Evolutionary conservation across 1,140 invertebrate genomes (phyloP).

Genomic region (Drosophila pseudoobscura): DNA sequence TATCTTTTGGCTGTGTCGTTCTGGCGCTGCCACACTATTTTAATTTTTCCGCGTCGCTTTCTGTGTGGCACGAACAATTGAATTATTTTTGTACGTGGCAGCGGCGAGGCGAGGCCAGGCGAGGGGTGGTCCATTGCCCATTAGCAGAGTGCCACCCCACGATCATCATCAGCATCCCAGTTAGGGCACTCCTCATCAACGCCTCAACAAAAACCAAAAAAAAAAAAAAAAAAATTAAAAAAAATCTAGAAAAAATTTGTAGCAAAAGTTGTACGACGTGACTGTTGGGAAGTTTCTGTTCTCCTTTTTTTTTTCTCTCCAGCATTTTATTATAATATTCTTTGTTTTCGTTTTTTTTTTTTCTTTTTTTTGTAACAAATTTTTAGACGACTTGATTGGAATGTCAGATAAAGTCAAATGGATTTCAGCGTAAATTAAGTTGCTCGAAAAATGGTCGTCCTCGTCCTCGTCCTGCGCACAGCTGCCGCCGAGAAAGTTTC

Average conservation of each 20-base stretch:
- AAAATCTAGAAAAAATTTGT: slow-evolving; percentile 67
- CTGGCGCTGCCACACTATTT: slow-evolving; percentile 67
- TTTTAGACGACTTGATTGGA: slow-evolving; percentile 80
- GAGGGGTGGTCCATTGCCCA: slow-evolving; percentile 69
- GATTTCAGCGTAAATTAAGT: slow-evolving; percentile 82
- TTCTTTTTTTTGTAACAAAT: slow-evolving; percentile 69
- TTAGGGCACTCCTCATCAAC: slow-evolving; percentile 45
- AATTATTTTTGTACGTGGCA: slow-evolving; percentile 78
- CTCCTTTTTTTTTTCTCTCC: slow-evolving; percentile 34
- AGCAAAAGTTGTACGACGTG: slow-evolving; percentile 79
- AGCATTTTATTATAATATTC: slow-evolving; percentile 44
- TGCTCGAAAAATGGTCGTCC: slow-evolving; percentile 59
- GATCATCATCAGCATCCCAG: slow-evolving; percentile 51
- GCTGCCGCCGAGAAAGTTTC: slow-evolving; percentile 42
- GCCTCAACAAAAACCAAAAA: slow-evolving; percentile 22
- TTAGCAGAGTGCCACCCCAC: slow-evolving; percentile 66
- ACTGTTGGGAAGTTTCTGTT: slow-evolving; percentile 62
- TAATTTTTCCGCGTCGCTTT: slow-evolving; percentile 76
- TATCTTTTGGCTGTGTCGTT: slow-evolving; percentile 43
- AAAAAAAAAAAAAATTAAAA: slow-evolving; percentile 37
- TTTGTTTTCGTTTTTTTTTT: slow-evolving; percentile 32
- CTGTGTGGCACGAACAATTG: slow-evolving; percentile 77
- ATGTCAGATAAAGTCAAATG: slow-evolving; percentile 83
- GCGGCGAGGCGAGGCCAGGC: slow-evolving; percentile 23
- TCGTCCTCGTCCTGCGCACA: slow-evolving; percentile 1